Percentiles rank a stretch among this genome's conserved stretches.
Conservation (phyloP, 2,888 invertebrate species). For the Drosophila dives region DNA sequence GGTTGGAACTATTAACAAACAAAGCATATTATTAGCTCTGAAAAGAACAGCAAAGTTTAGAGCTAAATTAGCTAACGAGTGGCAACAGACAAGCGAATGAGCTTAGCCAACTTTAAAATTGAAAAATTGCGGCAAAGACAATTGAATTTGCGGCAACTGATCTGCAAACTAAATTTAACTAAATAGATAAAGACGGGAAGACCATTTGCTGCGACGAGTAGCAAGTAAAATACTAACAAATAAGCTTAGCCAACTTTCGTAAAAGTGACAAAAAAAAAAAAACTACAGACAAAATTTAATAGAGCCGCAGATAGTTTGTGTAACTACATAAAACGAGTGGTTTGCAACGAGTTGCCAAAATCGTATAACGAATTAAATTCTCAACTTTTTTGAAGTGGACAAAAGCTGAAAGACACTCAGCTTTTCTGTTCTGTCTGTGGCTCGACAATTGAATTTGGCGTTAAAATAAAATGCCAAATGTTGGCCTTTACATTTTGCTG, state of each 20-base stretch:
- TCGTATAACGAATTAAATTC: slow-evolving; percentile 7
- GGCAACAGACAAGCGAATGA: background rate
- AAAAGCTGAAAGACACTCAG: background rate
- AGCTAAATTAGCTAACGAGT: slow-evolving; percentile 3
- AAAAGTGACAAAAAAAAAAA: slow-evolving; percentile 1
- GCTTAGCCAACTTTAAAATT: background rate
- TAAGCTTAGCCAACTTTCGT: slow-evolving; percentile 4
- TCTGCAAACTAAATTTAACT: background rate
- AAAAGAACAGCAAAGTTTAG: background rate
- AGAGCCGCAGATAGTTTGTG: background rate
- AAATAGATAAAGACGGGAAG: background rate
- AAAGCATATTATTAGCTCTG: background rate
- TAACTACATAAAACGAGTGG: slow-evolving; percentile 8
- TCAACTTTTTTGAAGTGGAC: slow-evolving; percentile 2
- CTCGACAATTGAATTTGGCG: slow-evolving; percentile 34
- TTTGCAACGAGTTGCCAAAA: slow-evolving; percentile 15
- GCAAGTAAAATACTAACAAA: slow-evolving; percentile 19
- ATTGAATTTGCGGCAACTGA: background rate
- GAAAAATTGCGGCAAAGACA: background rate
- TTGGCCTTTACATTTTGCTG: slow-evolving; percentile 55
- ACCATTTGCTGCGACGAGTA: background rate
- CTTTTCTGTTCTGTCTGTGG: background rate
- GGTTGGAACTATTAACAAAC: background rate
- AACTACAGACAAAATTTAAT: slow-evolving; percentile 4
- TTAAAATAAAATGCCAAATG: slow-evolving; percentile 71